Conservation (phyloP, 1,140 invertebrate species). For the Drosophila dunni region DNA sequence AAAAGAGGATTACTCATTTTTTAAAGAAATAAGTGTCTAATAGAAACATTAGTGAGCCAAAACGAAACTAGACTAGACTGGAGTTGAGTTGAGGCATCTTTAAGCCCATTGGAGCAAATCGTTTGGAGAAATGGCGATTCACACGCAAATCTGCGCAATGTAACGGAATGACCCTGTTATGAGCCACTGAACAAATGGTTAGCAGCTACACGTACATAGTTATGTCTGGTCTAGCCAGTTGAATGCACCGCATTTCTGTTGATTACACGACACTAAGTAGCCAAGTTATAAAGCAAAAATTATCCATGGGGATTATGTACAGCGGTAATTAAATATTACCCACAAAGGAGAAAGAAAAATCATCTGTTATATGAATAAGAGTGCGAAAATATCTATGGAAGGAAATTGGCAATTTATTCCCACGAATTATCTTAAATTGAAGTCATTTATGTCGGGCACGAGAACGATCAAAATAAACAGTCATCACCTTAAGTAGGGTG, state of each 20-base stretch:
- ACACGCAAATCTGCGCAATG: slow-evolving; percentile 43
- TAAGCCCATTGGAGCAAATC: slow-evolving; percentile 25
- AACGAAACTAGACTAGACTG: not conserved
- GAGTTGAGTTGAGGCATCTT: not conserved
- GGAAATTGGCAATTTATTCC: not conserved
- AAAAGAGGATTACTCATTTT: not conserved
- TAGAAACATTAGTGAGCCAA: slow-evolving; percentile 11
- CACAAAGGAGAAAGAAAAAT: not conserved
- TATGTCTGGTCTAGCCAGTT: slow-evolving; percentile 12
- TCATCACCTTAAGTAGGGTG: not conserved
- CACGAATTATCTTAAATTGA: not conserved
- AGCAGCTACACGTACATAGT: not conserved
- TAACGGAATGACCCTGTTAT: slow-evolving; percentile 39
- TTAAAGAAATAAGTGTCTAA: slow-evolving; percentile 13
- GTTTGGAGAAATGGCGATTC: slow-evolving; percentile 16
- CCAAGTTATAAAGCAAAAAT: not conserved
- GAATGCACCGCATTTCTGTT: not conserved
- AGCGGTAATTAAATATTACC: not conserved
- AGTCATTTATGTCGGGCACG: not conserved
- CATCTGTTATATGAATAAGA: not conserved
- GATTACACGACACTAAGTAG: slow-evolving; percentile 8
- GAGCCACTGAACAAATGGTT: slow-evolving; percentile 13
- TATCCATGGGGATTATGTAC: not conserved
- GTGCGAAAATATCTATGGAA: not conserved
- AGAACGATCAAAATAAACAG: not conserved